Evolutionary conservation across 64 coral and sea anemone genomes (phyloP).

Genomic region (Dendrophyllia cribrosa): DNA sequence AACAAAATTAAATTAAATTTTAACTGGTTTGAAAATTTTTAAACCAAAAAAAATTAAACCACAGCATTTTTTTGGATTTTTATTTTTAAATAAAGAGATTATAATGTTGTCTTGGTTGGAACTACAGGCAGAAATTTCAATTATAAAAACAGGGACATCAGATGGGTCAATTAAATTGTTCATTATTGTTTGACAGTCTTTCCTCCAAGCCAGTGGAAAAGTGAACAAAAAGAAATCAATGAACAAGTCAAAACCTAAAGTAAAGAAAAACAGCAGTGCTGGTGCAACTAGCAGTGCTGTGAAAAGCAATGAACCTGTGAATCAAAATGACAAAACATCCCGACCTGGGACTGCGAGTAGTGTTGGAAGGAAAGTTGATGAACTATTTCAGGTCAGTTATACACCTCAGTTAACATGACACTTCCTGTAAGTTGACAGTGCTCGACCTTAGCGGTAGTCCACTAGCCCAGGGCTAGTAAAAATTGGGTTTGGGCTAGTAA

Average conservation of each 20-base stretch:
- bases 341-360: slow-evolving; percentile 81
- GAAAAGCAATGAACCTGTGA: slow-evolving; percentile 23
- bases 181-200: slow-evolving; percentile 63
- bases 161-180: neutral
- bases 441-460: too few species aligned
- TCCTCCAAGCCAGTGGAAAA: slow-evolving; percentile 93
- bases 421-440: neutral
- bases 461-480: too few species aligned
- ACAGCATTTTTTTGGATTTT: too few species aligned
- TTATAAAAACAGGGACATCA: too few species aligned
- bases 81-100: too few species aligned
- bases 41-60: too few species aligned
- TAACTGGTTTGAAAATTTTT: too few species aligned
- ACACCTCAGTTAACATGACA: neutral
- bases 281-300: slow-evolving; percentile 13
- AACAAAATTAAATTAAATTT: too few species aligned
- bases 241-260: slow-evolving; percentile 54
- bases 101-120: too few species aligned
- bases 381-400: slow-evolving; percentile 91
- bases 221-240: slow-evolving; percentile 88
- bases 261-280: slow-evolving; percentile 27
- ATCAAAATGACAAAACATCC: slow-evolving; percentile 1
- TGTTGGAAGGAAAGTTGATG: slow-evolving; percentile 91
- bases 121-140: too few species aligned
- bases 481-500: too few species aligned